phyloP scores from a whole-genome alignment of 2,113 vertebrate species.

The Crotalus viridis region DNA sequence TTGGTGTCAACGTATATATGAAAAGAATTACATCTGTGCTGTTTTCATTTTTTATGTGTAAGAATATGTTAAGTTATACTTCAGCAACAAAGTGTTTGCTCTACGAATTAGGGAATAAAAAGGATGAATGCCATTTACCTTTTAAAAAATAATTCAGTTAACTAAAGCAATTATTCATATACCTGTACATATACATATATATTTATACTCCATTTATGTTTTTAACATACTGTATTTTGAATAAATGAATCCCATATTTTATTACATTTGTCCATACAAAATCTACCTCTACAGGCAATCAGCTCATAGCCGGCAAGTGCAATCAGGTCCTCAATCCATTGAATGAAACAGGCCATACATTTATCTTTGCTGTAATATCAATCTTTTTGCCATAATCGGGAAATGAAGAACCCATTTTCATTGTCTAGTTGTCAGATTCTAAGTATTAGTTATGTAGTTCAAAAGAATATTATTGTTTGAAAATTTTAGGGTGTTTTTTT shows the following conservation, averaged over 20 bases:
- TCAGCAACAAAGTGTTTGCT: neutral
- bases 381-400: neutral
- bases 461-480: too few relatives aligned
- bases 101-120: neutral
- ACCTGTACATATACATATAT: too few relatives aligned
- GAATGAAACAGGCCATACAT: neutral
- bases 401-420: too few relatives aligned
- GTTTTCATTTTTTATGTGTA: neutral
- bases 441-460: too few relatives aligned
- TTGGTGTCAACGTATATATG: neutral
- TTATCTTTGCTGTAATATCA: neutral
- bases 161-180: neutral
- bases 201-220: too few relatives aligned
- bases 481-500: too few relatives aligned
- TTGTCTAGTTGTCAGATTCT: too few relatives aligned
- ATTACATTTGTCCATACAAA: too few relatives aligned
- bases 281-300: neutral
- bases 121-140: neutral
- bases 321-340: neutral
- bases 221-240: too few relatives aligned
- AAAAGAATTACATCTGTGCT: neutral
- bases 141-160: neutral
- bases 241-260: too few relatives aligned
- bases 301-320: too few relatives aligned
- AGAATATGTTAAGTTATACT: neutral